Conservation (phyloP, 1,140 invertebrate species). For the Pogonus chalceus region DNA sequence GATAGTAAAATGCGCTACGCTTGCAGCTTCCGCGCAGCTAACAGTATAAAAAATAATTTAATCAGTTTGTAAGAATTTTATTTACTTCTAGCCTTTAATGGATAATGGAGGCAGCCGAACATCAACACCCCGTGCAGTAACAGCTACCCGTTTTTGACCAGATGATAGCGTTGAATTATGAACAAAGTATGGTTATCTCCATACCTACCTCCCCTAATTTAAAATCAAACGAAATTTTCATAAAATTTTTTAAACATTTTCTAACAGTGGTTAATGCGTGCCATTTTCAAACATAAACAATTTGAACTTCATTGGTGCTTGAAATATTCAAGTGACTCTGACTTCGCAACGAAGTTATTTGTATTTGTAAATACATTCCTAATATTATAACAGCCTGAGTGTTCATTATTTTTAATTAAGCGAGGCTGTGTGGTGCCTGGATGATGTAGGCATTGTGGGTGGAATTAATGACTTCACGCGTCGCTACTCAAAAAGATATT, state of each 20-base stretch:
- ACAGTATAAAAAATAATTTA: slow-evolving; percentile 1
- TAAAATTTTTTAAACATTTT: too few relatives aligned
- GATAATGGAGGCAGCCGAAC: slow-evolving; percentile 24
- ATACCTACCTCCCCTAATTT: too few relatives aligned
- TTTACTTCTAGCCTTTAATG: slow-evolving; percentile 27
- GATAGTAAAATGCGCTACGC: background rate
- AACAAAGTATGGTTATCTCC: too few relatives aligned
- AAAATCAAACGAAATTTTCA: too few relatives aligned
- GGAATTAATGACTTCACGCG: too few relatives aligned
- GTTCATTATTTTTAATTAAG: background rate
- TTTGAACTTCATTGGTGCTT: too few relatives aligned
- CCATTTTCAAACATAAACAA: too few relatives aligned
- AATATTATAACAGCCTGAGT: background rate
- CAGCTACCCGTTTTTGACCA: slow-evolving; percentile 35
- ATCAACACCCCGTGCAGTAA: slow-evolving; percentile 29
- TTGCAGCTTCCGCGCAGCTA: background rate
- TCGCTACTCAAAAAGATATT: background rate
- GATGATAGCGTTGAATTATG: too few relatives aligned
- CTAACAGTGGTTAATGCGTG: too few relatives aligned
- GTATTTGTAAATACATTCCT: background rate
- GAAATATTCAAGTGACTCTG: too few relatives aligned
- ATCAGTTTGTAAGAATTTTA: slow-evolving; percentile 16
- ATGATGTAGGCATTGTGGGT: too few relatives aligned
- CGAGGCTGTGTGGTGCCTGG: too few relatives aligned
- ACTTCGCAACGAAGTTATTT: background rate